These are phyloP conservation scores for Cirrhinus mrigala DNA, from an alignment of 2,797 vertebrate species.

Conservation along the genomic window DNA sequence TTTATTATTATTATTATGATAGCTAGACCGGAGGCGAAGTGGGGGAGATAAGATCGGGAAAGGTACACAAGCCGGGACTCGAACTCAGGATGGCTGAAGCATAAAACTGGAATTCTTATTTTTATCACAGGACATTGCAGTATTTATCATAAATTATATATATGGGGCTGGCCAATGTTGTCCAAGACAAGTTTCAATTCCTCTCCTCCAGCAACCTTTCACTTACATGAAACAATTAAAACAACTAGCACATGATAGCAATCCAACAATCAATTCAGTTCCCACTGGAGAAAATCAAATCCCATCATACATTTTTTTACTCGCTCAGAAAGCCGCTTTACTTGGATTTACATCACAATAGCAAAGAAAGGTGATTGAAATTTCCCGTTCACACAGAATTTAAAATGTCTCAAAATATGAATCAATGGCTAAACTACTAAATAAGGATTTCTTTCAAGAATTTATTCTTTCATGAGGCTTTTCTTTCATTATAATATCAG, in stretches of 20 bases:
- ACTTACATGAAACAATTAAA: not conserved
- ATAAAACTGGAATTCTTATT: not conserved
- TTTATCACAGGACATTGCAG: not conserved
- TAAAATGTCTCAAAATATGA: too few species aligned
- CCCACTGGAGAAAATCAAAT: not conserved
- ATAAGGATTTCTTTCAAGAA: not conserved
- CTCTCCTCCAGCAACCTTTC: not conserved
- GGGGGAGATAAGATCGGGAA: too few species aligned
- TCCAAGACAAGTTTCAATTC: not conserved
- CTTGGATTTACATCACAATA: not conserved
- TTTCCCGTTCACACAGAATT: not conserved
- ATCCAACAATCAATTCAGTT: not conserved
- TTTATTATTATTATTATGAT: too few species aligned
- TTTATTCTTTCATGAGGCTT: not conserved
- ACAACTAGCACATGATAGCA: not conserved
- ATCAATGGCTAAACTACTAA: too few species aligned
- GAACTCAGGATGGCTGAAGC: too few species aligned
- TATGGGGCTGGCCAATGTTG: not conserved
- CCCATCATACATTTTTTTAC: not conserved
- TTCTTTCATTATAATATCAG: not conserved
- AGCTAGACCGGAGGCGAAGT: too few species aligned
- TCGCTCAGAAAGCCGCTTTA: not conserved
- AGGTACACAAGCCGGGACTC: too few species aligned
- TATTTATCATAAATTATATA: not conserved
- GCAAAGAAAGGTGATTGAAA: not conserved